Evolutionary conservation across 2,888 invertebrate genomes (phyloP).

Genomic region (Standfussiana lucernea): DNA sequence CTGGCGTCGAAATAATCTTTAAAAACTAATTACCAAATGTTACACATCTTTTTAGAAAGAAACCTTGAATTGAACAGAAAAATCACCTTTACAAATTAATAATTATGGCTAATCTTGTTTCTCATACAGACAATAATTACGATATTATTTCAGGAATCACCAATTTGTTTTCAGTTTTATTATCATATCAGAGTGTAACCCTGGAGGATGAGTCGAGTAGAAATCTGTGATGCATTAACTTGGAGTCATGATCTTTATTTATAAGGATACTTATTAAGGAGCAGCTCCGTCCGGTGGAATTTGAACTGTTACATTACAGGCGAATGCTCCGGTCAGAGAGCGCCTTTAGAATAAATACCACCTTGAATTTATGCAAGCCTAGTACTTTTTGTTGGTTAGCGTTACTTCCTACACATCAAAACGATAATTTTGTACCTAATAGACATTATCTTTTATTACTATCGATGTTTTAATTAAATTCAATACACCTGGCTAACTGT

Average conservation of each 20-base stretch:
- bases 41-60: constrained; percentile 28
- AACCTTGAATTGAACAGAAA: constrained; percentile 22
- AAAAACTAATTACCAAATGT: constrained; percentile 18
- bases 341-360: neutral
- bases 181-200: too few species aligned
- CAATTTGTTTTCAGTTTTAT: neutral
- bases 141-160: constrained; percentile 19
- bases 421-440: too few species aligned
- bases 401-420: too few species aligned
- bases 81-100: constrained; percentile 26
- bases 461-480: too few species aligned
- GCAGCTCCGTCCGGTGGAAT: neutral
- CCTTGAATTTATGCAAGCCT: neutral
- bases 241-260: neutral
- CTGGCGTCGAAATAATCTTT: neutral
- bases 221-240: too few species aligned
- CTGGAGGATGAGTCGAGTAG: neutral
- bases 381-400: neutral
- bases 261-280: neutral
- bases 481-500: too few species aligned
- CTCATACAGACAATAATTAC: constrained; percentile 6
- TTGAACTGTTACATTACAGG: neutral
- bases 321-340: neutral
- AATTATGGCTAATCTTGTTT: constrained; percentile 25
- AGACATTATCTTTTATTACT: too few species aligned